Percentiles rank a stretch among this genome's conserved stretches.
Evolutionary conservation across 2,888 invertebrate species (phyloP).

Genomic region (Plagodis dolabraria): DNA sequence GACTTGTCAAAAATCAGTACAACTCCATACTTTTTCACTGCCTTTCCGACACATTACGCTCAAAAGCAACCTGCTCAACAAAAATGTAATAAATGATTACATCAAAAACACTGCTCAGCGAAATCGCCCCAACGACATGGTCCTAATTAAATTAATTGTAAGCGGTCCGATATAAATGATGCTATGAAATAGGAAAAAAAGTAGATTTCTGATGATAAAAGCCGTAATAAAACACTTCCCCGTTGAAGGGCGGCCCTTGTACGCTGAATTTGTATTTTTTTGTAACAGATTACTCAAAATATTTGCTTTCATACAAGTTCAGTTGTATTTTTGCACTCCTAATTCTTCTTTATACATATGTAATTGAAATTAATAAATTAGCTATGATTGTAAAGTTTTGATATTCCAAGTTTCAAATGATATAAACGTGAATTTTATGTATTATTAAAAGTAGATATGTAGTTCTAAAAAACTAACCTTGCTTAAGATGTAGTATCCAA

Average conservation of each 20-base stretch:
- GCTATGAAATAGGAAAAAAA: constrained; percentile 63
- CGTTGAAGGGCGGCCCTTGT: constrained; percentile 48
- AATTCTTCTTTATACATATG: no score
- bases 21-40: constrained; percentile 25
- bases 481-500: no score
- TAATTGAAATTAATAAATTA: no score
- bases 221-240: constrained; percentile 82
- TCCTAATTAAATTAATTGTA: constrained; percentile 83
- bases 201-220: constrained; percentile 77
- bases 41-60: constrained; percentile 47
- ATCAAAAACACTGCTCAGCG: constrained; percentile 60
- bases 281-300: neutral
- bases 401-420: no score
- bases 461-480: no score
- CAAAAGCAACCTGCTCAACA: constrained; percentile 51
- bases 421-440: no score
- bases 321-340: no score
- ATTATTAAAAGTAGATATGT: no score
- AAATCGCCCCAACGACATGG: constrained; percentile 67
- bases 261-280: constrained; percentile 22
- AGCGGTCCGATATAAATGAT: constrained; percentile 80
- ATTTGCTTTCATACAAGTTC: no score
- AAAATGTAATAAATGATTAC: constrained; percentile 63
- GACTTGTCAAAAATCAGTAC: constrained; percentile 17
- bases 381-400: no score